Percentiles rank a stretch among this genome's conserved stretches.
Conservation (phyloP, 2,113 vertebrate species). For the Sterna hirundo region DNA sequence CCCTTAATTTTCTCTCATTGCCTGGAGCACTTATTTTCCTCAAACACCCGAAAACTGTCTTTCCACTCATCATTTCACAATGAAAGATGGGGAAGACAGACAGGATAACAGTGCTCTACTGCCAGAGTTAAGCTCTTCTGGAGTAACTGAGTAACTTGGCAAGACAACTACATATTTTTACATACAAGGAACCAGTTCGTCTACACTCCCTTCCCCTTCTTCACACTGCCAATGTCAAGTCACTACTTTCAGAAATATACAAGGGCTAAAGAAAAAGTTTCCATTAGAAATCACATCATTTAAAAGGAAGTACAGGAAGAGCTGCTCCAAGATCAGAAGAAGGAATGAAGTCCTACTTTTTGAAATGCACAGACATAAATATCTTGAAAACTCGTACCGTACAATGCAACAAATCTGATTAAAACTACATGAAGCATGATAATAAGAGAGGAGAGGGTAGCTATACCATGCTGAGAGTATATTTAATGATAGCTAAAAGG, state of each 20-base stretch:
- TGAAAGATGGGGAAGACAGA: background rate
- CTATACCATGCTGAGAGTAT: conserved; percentile 16
- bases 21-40: background rate
- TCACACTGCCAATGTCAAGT: background rate
- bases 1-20: background rate
- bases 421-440: conserved; percentile 5
- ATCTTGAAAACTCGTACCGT: background rate
- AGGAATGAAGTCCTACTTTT: background rate
- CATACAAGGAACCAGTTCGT: background rate
- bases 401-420: background rate
- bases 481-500: conserved; percentile 31
- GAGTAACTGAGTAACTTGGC: background rate
- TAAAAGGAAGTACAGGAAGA: background rate
- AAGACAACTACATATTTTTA: background rate
- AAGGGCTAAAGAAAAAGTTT: background rate
- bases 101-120: background rate
- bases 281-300: background rate
- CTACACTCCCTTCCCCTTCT: background rate
- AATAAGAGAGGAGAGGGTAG: conserved; percentile 1
- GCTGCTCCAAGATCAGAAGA: background rate
- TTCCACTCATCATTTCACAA: background rate
- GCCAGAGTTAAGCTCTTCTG: background rate
- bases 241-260: background rate
- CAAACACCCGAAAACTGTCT: background rate
- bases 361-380: background rate